phyloP scores from a whole-genome alignment of 2,797 vertebrate genomes.

The Geotrypetes seraphini region DNA sequence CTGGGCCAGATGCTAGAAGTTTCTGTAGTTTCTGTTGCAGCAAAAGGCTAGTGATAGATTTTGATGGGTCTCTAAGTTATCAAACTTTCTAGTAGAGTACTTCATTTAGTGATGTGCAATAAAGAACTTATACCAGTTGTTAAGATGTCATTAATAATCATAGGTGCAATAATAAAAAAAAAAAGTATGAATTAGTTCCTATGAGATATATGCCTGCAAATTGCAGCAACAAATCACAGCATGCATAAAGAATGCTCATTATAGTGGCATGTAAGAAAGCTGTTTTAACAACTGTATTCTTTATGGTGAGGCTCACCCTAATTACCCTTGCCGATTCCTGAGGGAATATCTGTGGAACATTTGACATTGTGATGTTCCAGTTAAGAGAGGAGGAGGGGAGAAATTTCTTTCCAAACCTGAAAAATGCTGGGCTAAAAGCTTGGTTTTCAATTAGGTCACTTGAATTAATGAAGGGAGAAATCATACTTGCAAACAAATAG shows the following conservation, averaged over 20 bases:
- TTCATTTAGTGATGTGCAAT: slow-evolving; percentile 52
- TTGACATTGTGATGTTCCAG: slow-evolving; percentile 57
- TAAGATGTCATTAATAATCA: slow-evolving; percentile 88
- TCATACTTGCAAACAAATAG: slow-evolving; percentile 33
- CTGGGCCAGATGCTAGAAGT: no score
- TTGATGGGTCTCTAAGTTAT: slow-evolving; percentile 14
- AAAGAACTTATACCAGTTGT: slow-evolving; percentile 57
- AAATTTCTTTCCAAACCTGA: slow-evolving; percentile 27
- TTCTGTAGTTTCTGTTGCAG: no score
- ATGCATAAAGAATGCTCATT: slow-evolving; percentile 79
- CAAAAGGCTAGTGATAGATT: no score
- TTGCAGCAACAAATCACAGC: slow-evolving; percentile 87
- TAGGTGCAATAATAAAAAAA: slow-evolving; percentile 93
- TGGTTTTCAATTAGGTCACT: slow-evolving; percentile 39
- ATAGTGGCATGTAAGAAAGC: slow-evolving; percentile 79
- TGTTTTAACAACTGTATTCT: slow-evolving; percentile 94
- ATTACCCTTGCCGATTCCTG: slow-evolving; percentile 90
- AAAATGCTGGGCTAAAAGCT: slow-evolving; percentile 28
- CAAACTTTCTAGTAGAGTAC: slow-evolving; percentile 35
- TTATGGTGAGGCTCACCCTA: slow-evolving; percentile 87
- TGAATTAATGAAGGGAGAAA: slow-evolving; percentile 30
- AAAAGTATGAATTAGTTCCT: slow-evolving; percentile 84
- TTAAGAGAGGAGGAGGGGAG: slow-evolving; percentile 15
- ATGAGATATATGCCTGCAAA: slow-evolving; percentile 86
- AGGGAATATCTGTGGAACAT: slow-evolving; percentile 58